These are phyloP conservation scores for Sebastes minor DNA, from an alignment of 2,797 vertebrate species.

Conservation along the genomic window DNA sequence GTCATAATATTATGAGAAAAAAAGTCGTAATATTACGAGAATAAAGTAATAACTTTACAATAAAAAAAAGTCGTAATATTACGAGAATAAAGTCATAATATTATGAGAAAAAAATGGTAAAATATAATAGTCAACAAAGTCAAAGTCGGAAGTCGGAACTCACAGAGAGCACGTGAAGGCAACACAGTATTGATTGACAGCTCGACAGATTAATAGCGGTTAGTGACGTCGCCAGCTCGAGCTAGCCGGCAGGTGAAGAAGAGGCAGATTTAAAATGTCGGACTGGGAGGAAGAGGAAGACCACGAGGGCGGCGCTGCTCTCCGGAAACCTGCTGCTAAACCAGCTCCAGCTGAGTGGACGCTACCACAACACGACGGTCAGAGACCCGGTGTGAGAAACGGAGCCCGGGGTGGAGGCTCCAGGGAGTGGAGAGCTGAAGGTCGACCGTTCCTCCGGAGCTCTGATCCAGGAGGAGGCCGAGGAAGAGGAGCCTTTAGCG, in stretches of 20 bases:
- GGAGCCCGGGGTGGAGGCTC: not conserved
- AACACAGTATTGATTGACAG: not conserved
- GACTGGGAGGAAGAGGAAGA: slow-evolving; percentile 86
- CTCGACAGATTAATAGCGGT: not conserved
- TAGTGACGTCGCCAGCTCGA: rapidly evolving
- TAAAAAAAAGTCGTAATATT: too few relatives aligned
- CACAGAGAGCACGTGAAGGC: not conserved
- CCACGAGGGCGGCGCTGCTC: slow-evolving; percentile 23
- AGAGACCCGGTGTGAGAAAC: slow-evolving; percentile 15
- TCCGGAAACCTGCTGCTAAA: not conserved
- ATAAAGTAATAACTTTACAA: too few relatives aligned
- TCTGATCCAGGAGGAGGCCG: not conserved
- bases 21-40: too few relatives aligned
- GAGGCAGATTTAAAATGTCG: slow-evolving; percentile 65
- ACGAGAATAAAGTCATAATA: too few relatives aligned
- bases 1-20: too few relatives aligned
- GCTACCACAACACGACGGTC: rapidly evolving
- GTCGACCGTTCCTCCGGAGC: not conserved
- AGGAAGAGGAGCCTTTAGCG: not conserved
- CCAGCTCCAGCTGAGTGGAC: not conserved
- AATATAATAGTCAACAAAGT: not conserved
- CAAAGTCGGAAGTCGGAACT: not conserved
- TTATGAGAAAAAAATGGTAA: too few relatives aligned
- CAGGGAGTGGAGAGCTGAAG: not conserved
- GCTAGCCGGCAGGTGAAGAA: not conserved